Conservation (phyloP, 1,140 invertebrate genomes). For the Pemphigus obesinymphae region DNA sequence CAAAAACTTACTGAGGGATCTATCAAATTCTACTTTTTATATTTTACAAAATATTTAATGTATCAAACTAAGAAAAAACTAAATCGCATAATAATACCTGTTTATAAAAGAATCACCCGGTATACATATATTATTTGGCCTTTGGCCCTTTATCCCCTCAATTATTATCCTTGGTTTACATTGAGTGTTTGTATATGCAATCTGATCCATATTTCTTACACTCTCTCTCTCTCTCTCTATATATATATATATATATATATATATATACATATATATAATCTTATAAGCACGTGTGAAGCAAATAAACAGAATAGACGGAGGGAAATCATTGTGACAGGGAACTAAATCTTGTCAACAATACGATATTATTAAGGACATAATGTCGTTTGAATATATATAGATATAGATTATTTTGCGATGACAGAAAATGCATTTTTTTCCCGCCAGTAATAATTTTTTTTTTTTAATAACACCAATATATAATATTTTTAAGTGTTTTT, state of each 20-base stretch:
- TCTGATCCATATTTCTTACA: neutral
- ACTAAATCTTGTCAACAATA: constrained; percentile 1
- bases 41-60: too few relatives aligned
- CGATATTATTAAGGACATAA: too few relatives aligned
- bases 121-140: too few relatives aligned
- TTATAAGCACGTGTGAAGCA: neutral
- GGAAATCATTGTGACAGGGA: neutral
- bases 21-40: too few relatives aligned
- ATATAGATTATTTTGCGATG: neutral
- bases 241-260: too few relatives aligned
- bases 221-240: too few relatives aligned
- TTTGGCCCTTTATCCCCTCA: neutral
- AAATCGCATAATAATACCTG: too few relatives aligned
- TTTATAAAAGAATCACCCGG: too few relatives aligned
- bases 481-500: too few relatives aligned
- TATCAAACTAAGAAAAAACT: too few relatives aligned
- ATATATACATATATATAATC: neutral
- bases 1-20: too few relatives aligned
- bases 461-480: too few relatives aligned
- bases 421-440: neutral
- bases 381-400: neutral
- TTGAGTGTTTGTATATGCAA: neutral
- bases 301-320: neutral
- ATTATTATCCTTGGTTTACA: neutral
- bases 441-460: neutral